Conservation (phyloP, 1,140 invertebrate species). For the Megalopta genalis region DNA sequence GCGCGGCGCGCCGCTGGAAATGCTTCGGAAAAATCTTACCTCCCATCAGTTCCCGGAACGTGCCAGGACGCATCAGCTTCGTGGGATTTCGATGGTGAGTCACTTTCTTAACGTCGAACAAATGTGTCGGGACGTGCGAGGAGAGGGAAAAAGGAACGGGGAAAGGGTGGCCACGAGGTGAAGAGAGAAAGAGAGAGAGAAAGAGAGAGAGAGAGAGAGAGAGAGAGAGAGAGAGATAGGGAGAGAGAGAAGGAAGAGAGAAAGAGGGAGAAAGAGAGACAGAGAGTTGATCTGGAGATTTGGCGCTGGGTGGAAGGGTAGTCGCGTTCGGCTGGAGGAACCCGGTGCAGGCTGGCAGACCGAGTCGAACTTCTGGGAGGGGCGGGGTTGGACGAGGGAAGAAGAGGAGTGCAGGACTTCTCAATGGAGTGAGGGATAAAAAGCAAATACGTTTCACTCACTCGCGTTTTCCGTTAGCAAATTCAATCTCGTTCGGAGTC, state of each 20-base stretch:
- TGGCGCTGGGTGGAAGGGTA: constrained; percentile 24
- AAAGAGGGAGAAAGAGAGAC: not conserved
- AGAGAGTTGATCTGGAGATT: constrained; percentile 37
- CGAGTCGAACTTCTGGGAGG: constrained; percentile 27
- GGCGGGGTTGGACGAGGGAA: constrained; percentile 36
- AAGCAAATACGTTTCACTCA: constrained; percentile 79
- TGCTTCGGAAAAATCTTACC: constrained; percentile 49
- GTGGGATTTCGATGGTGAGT: constrained; percentile 68
- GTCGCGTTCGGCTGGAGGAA: constrained; percentile 36
- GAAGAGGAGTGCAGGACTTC: constrained; percentile 65
- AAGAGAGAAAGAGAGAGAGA: not conserved
- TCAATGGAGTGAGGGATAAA: constrained; percentile 77
- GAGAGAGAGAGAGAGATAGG: not conserved
- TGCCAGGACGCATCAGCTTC: constrained; percentile 63
- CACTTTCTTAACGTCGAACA: constrained; percentile 69
- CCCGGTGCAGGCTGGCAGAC: constrained; percentile 45
- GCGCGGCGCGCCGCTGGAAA: not conserved
- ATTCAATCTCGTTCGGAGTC: constrained; percentile 79
- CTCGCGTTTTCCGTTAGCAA: constrained; percentile 79
- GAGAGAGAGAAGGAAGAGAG: not conserved
- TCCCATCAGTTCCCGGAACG: constrained; percentile 58
- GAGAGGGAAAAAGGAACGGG: constrained; percentile 43
- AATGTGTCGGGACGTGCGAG: constrained; percentile 67
- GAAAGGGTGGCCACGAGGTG: no score
- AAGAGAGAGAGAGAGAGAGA: not conserved